These are phyloP conservation scores for Vultur gryphus DNA, from an alignment of 2,797 vertebrate species.

Conservation along the genomic window DNA sequence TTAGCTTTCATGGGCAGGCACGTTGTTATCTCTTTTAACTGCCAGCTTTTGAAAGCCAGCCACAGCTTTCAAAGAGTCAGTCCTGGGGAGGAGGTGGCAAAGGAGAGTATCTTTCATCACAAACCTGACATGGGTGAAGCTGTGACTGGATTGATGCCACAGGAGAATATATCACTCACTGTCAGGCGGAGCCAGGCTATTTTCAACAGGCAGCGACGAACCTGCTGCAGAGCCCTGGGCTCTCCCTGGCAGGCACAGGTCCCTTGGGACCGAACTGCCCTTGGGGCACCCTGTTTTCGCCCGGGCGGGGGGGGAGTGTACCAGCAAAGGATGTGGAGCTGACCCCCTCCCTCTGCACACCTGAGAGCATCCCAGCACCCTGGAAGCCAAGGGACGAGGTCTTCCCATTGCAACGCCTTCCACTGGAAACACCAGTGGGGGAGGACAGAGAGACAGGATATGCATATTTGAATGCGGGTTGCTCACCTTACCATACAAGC, in stretches of 20 bases:
- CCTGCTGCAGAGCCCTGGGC: not conserved
- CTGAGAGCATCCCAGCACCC: not conserved
- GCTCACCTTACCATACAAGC: not conserved
- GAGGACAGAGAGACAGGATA: accelerated
- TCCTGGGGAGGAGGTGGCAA: not conserved
- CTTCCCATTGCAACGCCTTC: not conserved
- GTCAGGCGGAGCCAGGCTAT: accelerated
- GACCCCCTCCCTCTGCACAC: not conserved
- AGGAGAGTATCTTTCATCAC: not conserved
- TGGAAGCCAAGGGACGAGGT: not conserved
- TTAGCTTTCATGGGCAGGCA: not conserved
- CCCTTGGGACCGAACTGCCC: not conserved
- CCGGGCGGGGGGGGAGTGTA: accelerated
- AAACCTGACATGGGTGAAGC: not conserved
- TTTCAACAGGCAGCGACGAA: accelerated
- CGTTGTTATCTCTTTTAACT: not conserved
- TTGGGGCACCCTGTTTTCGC: accelerated
- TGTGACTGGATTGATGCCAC: accelerated
- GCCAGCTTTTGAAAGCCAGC: not conserved
- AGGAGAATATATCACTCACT: not conserved
- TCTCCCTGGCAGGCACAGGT: not conserved
- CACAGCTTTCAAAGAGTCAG: not conserved
- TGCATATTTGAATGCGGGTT: accelerated
- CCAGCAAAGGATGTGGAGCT: not conserved
- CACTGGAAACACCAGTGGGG: not conserved